These are phyloP conservation scores for Synodontis membranacea DNA, from an alignment of 2,113 vertebrate species.

Conservation along the genomic window DNA sequence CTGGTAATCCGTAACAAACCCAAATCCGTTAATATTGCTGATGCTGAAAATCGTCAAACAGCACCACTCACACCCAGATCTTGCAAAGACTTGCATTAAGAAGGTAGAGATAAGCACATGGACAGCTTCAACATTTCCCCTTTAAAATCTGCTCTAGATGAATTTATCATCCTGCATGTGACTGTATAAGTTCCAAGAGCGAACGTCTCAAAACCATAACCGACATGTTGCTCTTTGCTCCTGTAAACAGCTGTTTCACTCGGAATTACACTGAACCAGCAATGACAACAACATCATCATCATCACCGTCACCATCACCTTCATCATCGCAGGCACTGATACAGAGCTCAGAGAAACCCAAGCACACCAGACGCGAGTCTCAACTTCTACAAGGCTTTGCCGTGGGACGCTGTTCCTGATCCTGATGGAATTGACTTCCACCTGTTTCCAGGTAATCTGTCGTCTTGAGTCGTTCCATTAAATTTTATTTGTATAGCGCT, in stretches of 20 bases:
- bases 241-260: conserved; percentile 21
- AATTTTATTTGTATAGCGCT: background rate
- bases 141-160: conserved; percentile 10
- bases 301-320: background rate
- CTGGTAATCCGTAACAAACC: background rate
- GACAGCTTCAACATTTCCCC: background rate
- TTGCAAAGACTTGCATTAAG: background rate
- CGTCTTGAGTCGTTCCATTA: background rate
- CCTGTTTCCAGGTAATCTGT: background rate
- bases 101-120: background rate
- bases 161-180: background rate
- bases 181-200: background rate
- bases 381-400: background rate
- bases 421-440: background rate
- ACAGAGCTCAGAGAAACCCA: background rate
- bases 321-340: background rate
- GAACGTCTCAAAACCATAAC: background rate
- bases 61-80: background rate
- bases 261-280: background rate
- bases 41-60: background rate
- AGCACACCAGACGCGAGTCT: background rate
- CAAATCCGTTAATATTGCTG: background rate
- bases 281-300: background rate
- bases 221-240: background rate
- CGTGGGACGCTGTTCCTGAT: background rate